A percentile compares a stretch with the other conserved stretches of the same genome.
phyloP scores from a whole-genome alignment of 2,113 vertebrate species.

The Murina feae region DNA sequence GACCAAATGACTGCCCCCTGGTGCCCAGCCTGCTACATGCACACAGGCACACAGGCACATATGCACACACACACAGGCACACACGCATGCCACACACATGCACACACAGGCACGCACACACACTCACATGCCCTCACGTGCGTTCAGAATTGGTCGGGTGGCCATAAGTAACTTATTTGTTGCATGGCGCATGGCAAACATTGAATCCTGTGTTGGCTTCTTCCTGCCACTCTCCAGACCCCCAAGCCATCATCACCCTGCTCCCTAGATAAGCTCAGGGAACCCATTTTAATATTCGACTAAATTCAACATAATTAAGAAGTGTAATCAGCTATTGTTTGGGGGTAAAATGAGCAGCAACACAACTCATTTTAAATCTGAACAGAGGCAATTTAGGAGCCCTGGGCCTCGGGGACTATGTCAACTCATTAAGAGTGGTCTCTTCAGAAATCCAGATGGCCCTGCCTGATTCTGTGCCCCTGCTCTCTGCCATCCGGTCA shows the following conservation, averaged over 20 bases:
- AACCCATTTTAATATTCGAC: not conserved
- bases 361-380: not conserved
- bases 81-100: not conserved
- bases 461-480: not conserved
- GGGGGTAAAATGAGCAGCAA: not conserved
- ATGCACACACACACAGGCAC: not conserved
- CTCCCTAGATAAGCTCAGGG: not conserved
- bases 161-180: not conserved
- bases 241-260: not conserved
- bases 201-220: not conserved
- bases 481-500: not conserved
- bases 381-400: not conserved
- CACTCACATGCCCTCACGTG: not conserved
- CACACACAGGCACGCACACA: not conserved
- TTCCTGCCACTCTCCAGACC: not conserved
- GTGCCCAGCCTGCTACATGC: not conserved
- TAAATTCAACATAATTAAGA: slow-evolving; percentile 28
- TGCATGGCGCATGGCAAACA: not conserved
- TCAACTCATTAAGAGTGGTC: not conserved
- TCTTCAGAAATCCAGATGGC: not conserved
- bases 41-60: not conserved
- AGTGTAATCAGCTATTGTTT: not conserved
- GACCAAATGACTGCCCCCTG: not conserved
- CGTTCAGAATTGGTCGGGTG: not conserved
- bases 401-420: not conserved